These are phyloP conservation scores for Zonitis immaculata DNA, from an alignment of 2,888 invertebrate genomes.

Conservation along the genomic window DNA sequence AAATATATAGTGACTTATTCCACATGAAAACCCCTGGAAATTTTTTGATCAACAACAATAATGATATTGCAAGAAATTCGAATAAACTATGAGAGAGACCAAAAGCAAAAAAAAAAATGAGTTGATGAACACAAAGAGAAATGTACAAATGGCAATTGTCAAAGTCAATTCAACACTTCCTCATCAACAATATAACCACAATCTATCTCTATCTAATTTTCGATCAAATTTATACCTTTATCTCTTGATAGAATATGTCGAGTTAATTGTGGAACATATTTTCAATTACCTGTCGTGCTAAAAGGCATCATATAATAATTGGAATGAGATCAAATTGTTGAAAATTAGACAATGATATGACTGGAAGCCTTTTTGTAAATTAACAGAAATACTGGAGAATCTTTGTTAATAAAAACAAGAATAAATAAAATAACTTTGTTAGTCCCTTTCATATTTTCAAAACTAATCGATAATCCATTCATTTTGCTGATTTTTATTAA, in stretches of 20 bases:
- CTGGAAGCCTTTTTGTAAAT: too few relatives aligned
- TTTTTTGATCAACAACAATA: not conserved
- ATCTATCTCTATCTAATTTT: not conserved
- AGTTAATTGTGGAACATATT: conserved; percentile 2
- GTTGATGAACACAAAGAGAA: not conserved
- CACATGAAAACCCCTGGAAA: not conserved
- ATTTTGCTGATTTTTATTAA: too few relatives aligned
- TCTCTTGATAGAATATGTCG: not conserved
- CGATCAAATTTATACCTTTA: not conserved
- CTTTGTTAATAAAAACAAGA: too few relatives aligned
- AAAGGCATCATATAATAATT: not conserved
- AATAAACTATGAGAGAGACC: too few relatives aligned
- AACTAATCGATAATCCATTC: too few relatives aligned
- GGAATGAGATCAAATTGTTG: not conserved
- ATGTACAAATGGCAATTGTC: not conserved
- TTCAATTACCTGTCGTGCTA: conserved; percentile 2
- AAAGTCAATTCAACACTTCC: not conserved
- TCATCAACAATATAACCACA: not conserved
- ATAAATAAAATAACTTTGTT: too few relatives aligned
- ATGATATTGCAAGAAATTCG: not conserved
- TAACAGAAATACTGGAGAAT: too few relatives aligned
- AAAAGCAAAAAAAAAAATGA: too few relatives aligned
- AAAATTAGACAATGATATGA: not conserved
- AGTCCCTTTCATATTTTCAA: too few relatives aligned
- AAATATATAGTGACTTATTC: not conserved